These are phyloP conservation scores for Sebastes trivittatus DNA, from an alignment of 2,797 vertebrate species.

Conservation along the genomic window DNA sequence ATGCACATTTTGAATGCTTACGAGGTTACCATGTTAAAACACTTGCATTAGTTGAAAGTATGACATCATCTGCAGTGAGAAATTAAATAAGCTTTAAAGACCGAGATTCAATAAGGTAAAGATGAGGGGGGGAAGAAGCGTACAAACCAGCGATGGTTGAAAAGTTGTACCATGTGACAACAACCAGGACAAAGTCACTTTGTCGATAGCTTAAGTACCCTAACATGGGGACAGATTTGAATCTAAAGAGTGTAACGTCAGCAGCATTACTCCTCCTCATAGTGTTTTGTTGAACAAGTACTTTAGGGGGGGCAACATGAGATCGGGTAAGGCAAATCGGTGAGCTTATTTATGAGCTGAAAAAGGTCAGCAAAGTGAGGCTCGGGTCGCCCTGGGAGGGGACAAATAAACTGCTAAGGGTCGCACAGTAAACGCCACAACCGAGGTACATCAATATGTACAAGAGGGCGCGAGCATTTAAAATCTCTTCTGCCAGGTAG, in stretches of 20 bases:
- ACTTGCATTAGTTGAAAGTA: conserved; percentile 77
- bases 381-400: conserved; percentile 58
- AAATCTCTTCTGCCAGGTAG: conserved; percentile 67
- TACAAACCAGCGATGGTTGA: conserved; percentile 68
- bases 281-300: conserved; percentile 75
- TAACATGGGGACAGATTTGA: conserved; percentile 53
- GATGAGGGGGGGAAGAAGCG: conserved; percentile 21
- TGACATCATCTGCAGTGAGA: conserved; percentile 82
- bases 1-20: conserved; percentile 77
- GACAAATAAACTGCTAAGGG: conserved; percentile 65
- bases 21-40: conserved; percentile 81
- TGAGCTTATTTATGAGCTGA: conserved; percentile 85
- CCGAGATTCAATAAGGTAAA: conserved; percentile 57
- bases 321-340: conserved; percentile 85
- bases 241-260: conserved; percentile 46
- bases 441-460: conserved; percentile 72
- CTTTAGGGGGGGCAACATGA: conserved; percentile 71
- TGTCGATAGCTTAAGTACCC: conserved; percentile 65
- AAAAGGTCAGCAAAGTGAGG: conserved; percentile 73
- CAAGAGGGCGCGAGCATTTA: conserved; percentile 69
- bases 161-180: conserved; percentile 73
- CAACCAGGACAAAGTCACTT: conserved; percentile 70
- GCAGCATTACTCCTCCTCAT: conserved; percentile 61
- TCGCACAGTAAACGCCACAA: conserved; percentile 74
- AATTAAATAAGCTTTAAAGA: conserved; percentile 81